phyloP scores from a whole-genome alignment of 2,113 vertebrate genomes.

The Nothoprocta pentlandii region DNA sequence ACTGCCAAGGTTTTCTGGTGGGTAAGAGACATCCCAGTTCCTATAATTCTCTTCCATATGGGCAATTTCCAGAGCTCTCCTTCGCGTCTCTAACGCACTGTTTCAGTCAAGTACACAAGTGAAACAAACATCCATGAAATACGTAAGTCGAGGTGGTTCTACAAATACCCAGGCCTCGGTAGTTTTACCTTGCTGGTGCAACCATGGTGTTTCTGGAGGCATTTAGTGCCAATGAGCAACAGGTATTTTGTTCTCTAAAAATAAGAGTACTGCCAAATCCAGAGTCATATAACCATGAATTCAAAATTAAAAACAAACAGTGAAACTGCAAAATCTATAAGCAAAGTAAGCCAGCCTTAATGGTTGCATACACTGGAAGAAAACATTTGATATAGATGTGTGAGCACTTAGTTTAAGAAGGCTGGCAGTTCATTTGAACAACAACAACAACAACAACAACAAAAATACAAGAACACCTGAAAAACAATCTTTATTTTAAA shows the following conservation, averaged over 20 bases:
- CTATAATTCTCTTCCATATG: neutral
- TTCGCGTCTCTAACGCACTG: neutral
- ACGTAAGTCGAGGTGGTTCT: too few relatives aligned
- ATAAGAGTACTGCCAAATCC: neutral
- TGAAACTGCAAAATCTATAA: conserved; percentile 36
- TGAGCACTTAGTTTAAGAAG: neutral
- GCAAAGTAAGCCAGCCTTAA: neutral
- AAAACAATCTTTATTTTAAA: neutral
- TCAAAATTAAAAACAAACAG: conserved; percentile 13
- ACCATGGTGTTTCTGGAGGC: neutral
- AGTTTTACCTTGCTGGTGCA: neutral
- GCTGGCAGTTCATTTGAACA: neutral
- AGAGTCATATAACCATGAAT: neutral
- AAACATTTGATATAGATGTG: neutral
- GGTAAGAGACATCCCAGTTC: neutral
- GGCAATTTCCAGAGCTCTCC: neutral
- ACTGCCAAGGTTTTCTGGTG: neutral
- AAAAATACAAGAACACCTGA: neutral
- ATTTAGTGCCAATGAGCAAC: neutral
- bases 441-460: neutral
- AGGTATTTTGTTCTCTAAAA: neutral
- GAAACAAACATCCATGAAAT: neutral
- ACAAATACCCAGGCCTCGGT: neutral
- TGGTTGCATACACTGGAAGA: neutral
- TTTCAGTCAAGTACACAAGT: neutral